Percentiles rank a stretch among this genome's conserved stretches.
Conservation (phyloP, 1,140 invertebrate genomes). For the Drosophila lacertosa region DNA sequence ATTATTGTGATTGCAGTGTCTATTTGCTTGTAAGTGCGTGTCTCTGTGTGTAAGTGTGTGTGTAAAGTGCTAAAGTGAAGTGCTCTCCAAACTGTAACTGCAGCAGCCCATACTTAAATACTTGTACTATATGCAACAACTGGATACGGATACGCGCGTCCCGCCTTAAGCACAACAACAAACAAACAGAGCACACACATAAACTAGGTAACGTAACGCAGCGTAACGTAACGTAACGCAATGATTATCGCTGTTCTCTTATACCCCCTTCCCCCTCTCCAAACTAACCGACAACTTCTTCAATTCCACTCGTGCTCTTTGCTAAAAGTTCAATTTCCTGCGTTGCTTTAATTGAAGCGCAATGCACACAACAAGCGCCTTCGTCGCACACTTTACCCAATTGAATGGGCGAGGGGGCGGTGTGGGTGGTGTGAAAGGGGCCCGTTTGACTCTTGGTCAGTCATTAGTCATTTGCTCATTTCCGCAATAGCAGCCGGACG, state of each 20-base stretch:
- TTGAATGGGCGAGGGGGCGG: too few relatives aligned
- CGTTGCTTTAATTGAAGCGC: slow-evolving; percentile 78
- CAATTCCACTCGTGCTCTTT: slow-evolving; percentile 26
- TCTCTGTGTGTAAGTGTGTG: slow-evolving; percentile 5
- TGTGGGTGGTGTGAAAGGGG: slow-evolving; percentile 12
- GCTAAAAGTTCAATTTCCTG: slow-evolving; percentile 81
- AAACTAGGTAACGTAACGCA: slow-evolving; percentile 62
- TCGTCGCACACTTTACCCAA: slow-evolving; percentile 5
- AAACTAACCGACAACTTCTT: too few relatives aligned
- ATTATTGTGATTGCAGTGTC: slow-evolving; percentile 6
- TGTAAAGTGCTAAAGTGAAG: slow-evolving; percentile 58
- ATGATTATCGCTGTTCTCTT: slow-evolving; percentile 41
- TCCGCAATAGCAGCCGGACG: slow-evolving; percentile 75
- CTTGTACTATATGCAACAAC: slow-evolving; percentile 63
- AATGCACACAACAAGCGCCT: slow-evolving; percentile 58
- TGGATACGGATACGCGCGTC: slow-evolving; percentile 66
- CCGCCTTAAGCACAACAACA: slow-evolving; percentile 42
- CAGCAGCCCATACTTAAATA: slow-evolving; percentile 8
- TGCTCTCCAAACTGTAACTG: slow-evolving; percentile 61
- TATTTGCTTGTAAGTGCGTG: not conserved
- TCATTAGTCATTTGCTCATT: slow-evolving; percentile 82
- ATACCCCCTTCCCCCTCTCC: not conserved
- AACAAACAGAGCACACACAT: slow-evolving; percentile 18
- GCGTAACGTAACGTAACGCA: slow-evolving; percentile 8
- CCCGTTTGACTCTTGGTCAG: slow-evolving; percentile 66